phyloP scores from a whole-genome alignment of 2,888 invertebrate species.

The Marronus borbonicus region DNA sequence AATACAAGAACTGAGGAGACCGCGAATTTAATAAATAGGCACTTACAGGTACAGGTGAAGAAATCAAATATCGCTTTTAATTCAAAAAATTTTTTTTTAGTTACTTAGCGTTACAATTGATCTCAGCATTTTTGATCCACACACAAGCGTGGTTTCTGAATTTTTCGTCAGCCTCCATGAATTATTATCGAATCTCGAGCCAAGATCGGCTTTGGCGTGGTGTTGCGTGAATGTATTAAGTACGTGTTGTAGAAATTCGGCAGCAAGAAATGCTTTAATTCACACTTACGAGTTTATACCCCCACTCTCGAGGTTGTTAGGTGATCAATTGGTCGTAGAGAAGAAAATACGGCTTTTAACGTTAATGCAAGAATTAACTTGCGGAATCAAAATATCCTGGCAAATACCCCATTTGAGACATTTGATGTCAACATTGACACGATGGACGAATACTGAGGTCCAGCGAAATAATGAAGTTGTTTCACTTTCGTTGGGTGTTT shows the following conservation, averaged over 20 bases:
- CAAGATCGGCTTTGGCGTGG: slow-evolving; percentile 77
- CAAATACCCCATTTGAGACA: slow-evolving; percentile 83
- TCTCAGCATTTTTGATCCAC: slow-evolving; percentile 78
- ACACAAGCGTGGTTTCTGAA: slow-evolving; percentile 76
- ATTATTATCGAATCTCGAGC: slow-evolving; percentile 74
- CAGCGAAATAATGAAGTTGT: slow-evolving; percentile 65
- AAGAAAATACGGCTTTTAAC: slow-evolving; percentile 77
- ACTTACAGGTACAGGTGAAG: slow-evolving; percentile 64
- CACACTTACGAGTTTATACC: slow-evolving; percentile 82
- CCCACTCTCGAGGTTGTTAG: slow-evolving; percentile 75
- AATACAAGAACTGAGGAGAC: slow-evolving; percentile 73
- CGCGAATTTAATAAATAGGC: slow-evolving; percentile 72
- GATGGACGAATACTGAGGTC: slow-evolving; percentile 76
- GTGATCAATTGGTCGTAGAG: slow-evolving; percentile 75
- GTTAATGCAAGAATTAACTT: slow-evolving; percentile 83
- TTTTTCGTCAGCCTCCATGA: slow-evolving; percentile 80
- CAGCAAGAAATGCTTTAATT: slow-evolving; percentile 77
- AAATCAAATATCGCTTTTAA: neutral
- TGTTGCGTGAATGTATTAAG: slow-evolving; percentile 78
- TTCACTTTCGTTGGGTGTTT: slow-evolving; percentile 77
- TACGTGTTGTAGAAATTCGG: slow-evolving; percentile 76
- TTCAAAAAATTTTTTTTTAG: slow-evolving; percentile 66
- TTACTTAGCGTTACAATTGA: slow-evolving; percentile 78
- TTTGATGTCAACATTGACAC: slow-evolving; percentile 78
- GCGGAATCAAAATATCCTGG: slow-evolving; percentile 86